These are phyloP conservation scores for Atta cephalotes DNA, from an alignment of 1,140 invertebrate genomes.

Conservation along the genomic window DNA sequence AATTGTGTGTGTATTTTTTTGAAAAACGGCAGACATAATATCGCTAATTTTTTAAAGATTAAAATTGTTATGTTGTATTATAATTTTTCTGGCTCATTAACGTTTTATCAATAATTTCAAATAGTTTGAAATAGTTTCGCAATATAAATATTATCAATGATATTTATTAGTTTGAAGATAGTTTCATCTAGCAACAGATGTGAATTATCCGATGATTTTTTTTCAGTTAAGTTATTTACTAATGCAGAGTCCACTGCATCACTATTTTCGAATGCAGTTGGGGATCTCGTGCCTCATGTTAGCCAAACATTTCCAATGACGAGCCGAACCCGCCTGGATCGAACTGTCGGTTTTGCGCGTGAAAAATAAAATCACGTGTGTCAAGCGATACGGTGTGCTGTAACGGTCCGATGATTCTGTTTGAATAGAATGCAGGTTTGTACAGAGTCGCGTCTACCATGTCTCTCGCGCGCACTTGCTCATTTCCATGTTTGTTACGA, in stretches of 20 bases:
- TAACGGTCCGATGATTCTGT: slow-evolving; percentile 52
- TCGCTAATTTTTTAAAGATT: neutral
- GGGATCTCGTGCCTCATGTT: neutral
- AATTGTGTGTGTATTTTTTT: neutral
- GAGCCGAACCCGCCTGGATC: slow-evolving; percentile 1
- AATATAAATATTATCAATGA: no score
- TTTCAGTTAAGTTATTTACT: neutral
- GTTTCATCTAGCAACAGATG: neutral
- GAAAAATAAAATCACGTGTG: slow-evolving; percentile 54
- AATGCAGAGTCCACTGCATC: neutral
- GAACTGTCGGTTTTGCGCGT: slow-evolving; percentile 20
- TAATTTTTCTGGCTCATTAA: neutral
- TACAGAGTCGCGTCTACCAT: slow-evolving; percentile 23
- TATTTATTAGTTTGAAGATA: no score
- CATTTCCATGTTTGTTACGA: slow-evolving; percentile 61
- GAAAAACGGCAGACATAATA: neutral
- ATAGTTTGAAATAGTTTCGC: neutral
- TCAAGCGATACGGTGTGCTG: slow-evolving; percentile 38
- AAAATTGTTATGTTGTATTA: neutral
- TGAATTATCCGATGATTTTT: neutral
- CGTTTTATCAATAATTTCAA: slow-evolving; percentile 5
- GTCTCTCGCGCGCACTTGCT: slow-evolving; percentile 32
- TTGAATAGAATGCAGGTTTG: slow-evolving; percentile 28
- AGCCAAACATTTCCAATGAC: slow-evolving; percentile 45
- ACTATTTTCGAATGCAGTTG: slow-evolving; percentile 42